Evolutionary conservation across 2,113 vertebrate genomes (phyloP).

Genomic region (Bubalus kerabau): DNA sequence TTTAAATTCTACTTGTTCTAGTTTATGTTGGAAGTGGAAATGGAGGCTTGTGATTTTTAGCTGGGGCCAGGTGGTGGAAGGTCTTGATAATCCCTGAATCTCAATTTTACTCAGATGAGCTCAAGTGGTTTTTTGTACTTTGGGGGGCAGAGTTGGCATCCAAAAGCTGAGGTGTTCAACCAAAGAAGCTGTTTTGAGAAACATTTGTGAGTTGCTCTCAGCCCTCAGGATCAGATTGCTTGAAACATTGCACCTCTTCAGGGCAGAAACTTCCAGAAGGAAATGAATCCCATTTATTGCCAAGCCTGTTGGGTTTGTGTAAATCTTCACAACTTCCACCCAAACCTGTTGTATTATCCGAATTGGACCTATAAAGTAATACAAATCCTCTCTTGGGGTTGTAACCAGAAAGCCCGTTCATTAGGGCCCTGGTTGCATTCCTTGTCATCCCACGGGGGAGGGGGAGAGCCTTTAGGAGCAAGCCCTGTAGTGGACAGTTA

Average conservation of each 20-base stretch:
- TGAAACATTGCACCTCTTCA: background rate
- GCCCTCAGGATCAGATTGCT: background rate
- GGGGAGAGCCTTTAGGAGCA: background rate
- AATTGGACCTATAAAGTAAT: background rate
- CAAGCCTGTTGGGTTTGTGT: background rate
- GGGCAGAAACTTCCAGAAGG: background rate
- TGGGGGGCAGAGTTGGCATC: background rate
- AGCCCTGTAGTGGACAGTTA: background rate
- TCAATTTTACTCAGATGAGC: background rate
- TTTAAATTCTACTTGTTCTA: background rate
- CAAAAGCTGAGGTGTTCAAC: background rate
- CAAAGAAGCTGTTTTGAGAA: background rate
- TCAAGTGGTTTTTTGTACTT: background rate
- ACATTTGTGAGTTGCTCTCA: background rate
- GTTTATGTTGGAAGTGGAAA: background rate
- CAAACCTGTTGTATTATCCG: background rate
- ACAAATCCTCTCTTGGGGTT: background rate
- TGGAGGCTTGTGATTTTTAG: background rate
- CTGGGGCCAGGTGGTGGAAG: background rate
- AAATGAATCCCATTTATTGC: background rate
- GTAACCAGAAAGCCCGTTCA: background rate
- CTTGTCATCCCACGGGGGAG: background rate
- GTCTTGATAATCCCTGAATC: background rate
- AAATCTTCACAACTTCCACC: background rate
- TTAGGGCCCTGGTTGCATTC: background rate